phyloP scores from a whole-genome alignment of 1,140 invertebrate genomes.

The Hycleus cichorii region DNA sequence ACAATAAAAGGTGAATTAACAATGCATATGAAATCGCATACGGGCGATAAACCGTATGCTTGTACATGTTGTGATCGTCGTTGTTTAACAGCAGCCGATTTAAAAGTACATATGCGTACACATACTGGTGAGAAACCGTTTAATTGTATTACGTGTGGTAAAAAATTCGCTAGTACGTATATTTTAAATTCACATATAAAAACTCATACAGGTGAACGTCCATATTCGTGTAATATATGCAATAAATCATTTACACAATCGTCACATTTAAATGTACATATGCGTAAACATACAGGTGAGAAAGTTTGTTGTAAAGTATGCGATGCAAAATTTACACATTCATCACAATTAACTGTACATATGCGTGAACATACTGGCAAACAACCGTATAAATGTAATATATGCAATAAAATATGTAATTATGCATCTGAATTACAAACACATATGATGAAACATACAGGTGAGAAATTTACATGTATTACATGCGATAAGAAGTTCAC shows the following conservation, averaged over 20 bases:
- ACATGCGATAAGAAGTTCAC: conserved; percentile 38
- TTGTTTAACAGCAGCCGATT: conserved; percentile 31
- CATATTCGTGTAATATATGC: conserved; percentile 59
- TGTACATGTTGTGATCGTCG: conserved; percentile 47
- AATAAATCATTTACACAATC: conserved; percentile 63
- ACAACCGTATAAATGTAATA: conserved; percentile 58
- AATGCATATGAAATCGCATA: conserved; percentile 51
- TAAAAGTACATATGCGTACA: conserved; percentile 49
- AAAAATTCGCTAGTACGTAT: conserved; percentile 46
- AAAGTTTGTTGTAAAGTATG: conserved; percentile 43
- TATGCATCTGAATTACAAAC: conserved; percentile 77
- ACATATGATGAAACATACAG: conserved; percentile 68
- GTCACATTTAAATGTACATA: conserved; percentile 55
- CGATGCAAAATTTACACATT: conserved; percentile 49
- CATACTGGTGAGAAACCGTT: conserved; percentile 55
- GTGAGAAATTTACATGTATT: conserved; percentile 52
- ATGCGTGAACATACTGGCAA: conserved; percentile 63
- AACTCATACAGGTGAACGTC: conserved; percentile 48
- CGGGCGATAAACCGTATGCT: conserved; percentile 53
- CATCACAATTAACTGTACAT: conserved; percentile 57
- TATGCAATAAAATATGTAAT: conserved; percentile 63
- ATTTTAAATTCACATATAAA: conserved; percentile 46
- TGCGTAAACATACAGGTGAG: conserved; percentile 47
- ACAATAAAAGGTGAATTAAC: conserved; percentile 58
- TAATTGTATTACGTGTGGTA: conserved; percentile 45